A percentile compares a stretch with the other conserved stretches of the same genome.
Conservation (phyloP, 2,113 vertebrate species). For the Chascanopsetta lugubris region DNA sequence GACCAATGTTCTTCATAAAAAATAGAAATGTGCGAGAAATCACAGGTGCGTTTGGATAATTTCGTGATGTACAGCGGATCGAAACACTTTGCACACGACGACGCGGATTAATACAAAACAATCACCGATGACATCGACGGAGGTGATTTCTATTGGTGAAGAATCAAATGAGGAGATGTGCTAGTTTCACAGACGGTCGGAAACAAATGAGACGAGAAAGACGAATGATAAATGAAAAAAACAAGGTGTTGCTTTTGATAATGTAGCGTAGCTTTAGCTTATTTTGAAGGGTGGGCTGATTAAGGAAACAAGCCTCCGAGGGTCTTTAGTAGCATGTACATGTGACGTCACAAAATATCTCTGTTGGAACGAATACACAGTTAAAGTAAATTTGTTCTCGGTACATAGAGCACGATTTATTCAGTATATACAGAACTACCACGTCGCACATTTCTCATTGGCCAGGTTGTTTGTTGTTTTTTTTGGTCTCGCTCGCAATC, state of each 20-base stretch:
- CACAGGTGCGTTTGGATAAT: constrained; percentile 34
- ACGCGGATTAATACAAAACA: constrained; percentile 41
- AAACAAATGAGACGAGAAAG: constrained; percentile 22
- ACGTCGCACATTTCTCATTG: constrained; percentile 19
- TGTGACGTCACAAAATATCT: constrained; percentile 10
- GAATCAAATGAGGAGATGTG: constrained; percentile 31
- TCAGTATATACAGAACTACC: constrained; percentile 38
- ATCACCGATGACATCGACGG: constrained; percentile 1
- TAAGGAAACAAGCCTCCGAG: constrained; percentile 25
- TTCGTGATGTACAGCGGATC: constrained; percentile 49
- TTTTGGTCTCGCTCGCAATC: constrained; percentile 54
- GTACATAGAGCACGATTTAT: constrained; percentile 18
- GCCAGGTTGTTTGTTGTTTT: constrained; percentile 29
- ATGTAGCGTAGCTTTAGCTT: constrained; percentile 44
- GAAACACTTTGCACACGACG: constrained; percentile 34
- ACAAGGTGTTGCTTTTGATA: background rate
- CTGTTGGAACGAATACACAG: background rate
- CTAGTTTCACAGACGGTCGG: constrained; percentile 29
- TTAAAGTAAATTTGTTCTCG: constrained; percentile 30
- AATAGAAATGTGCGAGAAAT: constrained; percentile 60
- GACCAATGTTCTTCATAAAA: constrained; percentile 60
- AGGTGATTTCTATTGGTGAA: constrained; percentile 38
- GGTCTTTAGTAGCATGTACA: constrained; percentile 39
- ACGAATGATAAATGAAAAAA: constrained; percentile 15
- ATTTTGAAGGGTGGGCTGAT: constrained; percentile 35